Percentiles rank a stretch among this genome's conserved stretches.
phyloP scores from a whole-genome alignment of 2,113 vertebrate genomes.

The Prionailurus viverrinus region DNA sequence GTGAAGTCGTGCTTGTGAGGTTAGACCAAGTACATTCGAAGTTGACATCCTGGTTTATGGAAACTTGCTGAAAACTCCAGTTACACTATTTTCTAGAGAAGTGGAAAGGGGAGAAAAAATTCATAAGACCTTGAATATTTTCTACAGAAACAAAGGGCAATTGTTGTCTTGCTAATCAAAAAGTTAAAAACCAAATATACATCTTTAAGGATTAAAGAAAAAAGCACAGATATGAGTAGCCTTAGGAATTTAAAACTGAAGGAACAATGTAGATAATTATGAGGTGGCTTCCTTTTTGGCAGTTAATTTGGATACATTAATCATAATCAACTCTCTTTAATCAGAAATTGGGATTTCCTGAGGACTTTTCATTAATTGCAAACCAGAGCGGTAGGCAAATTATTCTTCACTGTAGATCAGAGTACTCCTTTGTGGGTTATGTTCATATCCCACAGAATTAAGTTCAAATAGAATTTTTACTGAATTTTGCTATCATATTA shows the following conservation, averaged over 20 bases:
- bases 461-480: slow-evolving; percentile 80
- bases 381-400: slow-evolving; percentile 67
- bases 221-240: slow-evolving; percentile 24
- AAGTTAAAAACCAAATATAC: slow-evolving; percentile 54
- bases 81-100: slow-evolving; percentile 33
- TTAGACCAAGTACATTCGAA: neutral
- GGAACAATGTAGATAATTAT: slow-evolving; percentile 56
- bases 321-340: slow-evolving; percentile 81
- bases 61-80: neutral
- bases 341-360: slow-evolving; percentile 82
- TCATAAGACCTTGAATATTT: slow-evolving; percentile 12
- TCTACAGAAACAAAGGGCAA: slow-evolving; percentile 50
- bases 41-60: neutral
- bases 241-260: slow-evolving; percentile 61
- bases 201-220: slow-evolving; percentile 20
- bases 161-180: slow-evolving; percentile 10
- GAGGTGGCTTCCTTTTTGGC: slow-evolving; percentile 58
- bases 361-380: slow-evolving; percentile 78
- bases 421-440: slow-evolving; percentile 72
- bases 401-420: slow-evolving; percentile 70
- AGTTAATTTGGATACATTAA: slow-evolving; percentile 77
- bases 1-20: neutral
- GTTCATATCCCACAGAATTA: slow-evolving; percentile 70
- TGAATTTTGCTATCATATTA: slow-evolving; percentile 74
- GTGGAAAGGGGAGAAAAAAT: neutral